Evolutionary conservation across 2,797 vertebrate species (phyloP).

Genomic region (Halcyon badia): DNA sequence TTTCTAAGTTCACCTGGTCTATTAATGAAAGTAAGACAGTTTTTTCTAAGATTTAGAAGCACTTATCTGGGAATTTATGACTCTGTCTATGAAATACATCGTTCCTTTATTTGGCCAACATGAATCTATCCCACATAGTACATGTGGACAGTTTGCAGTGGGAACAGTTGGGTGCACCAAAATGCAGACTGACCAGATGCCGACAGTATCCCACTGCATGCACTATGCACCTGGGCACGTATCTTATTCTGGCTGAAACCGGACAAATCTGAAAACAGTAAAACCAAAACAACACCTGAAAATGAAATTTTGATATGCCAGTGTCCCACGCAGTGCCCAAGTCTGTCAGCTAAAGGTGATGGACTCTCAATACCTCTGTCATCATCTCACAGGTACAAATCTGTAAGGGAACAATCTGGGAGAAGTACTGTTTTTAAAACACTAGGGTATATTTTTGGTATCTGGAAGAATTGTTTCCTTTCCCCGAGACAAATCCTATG

Average conservation of each 20-base stretch:
- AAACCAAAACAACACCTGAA: neutral
- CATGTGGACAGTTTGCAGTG: neutral
- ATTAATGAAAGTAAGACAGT: conserved; percentile 84
- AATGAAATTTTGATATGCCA: neutral
- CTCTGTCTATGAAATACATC: neutral
- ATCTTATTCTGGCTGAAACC: neutral
- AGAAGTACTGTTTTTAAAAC: conserved; percentile 19
- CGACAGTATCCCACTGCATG: neutral
- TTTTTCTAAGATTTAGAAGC: neutral
- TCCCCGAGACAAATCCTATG: neutral
- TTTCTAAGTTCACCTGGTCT: conserved; percentile 86
- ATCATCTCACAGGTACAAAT: neutral
- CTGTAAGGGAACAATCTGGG: neutral
- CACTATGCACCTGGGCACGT: accelerated
- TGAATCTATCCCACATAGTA: neutral
- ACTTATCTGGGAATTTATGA: neutral
- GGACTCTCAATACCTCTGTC: neutral
- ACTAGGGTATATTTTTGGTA: neutral
- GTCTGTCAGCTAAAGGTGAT: neutral
- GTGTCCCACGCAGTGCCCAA: neutral
- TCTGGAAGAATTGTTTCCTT: neutral
- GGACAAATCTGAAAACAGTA: neutral
- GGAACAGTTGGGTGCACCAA: neutral
- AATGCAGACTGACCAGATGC: neutral
- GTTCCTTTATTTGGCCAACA: neutral